phyloP scores from a whole-genome alignment of 1,140 invertebrate species.

The Macrobrachium nipponense region DNA sequence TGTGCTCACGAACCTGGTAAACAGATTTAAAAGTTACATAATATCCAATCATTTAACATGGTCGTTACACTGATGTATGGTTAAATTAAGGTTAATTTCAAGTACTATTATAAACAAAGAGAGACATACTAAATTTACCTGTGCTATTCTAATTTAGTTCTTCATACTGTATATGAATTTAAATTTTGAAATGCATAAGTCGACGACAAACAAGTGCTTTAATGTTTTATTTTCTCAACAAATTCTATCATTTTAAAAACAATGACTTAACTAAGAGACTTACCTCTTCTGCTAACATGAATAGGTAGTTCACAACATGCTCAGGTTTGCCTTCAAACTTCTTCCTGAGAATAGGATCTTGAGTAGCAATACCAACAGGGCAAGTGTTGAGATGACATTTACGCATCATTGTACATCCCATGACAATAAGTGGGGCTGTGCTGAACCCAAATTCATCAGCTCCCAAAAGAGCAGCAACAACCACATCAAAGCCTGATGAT shows the following conservation, averaged over 20 bases:
- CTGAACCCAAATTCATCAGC: conserved; percentile 99
- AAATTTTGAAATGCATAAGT: no score
- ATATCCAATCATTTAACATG: conserved; percentile 24
- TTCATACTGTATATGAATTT: no score
- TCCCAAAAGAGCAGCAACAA: conserved; percentile 93
- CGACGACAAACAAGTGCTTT: no score
- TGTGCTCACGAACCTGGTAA: conserved; percentile 80
- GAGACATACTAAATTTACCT: no score
- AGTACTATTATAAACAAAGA: no score
- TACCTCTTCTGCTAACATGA: conserved; percentile 97
- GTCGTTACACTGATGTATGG: neutral
- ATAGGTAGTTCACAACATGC: conserved; percentile 97
- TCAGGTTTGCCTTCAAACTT: conserved; percentile 98
- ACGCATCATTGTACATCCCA: conserved; percentile 99
- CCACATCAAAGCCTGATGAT: conserved; percentile 87
- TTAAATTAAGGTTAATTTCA: no score
- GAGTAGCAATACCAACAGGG: conserved; percentile 97
- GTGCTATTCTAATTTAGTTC: no score
- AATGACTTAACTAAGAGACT: conserved; percentile 64
- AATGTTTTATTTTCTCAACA: no score
- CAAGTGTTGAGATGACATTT: conserved; percentile 99
- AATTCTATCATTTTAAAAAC: neutral
- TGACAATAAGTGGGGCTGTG: conserved; percentile 95
- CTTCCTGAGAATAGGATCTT: conserved; percentile 91
- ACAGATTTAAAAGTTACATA: conserved; percentile 50